Evolutionary conservation across 2,888 invertebrate genomes (phyloP).

Genomic region (Tanypteryx hageni): DNA sequence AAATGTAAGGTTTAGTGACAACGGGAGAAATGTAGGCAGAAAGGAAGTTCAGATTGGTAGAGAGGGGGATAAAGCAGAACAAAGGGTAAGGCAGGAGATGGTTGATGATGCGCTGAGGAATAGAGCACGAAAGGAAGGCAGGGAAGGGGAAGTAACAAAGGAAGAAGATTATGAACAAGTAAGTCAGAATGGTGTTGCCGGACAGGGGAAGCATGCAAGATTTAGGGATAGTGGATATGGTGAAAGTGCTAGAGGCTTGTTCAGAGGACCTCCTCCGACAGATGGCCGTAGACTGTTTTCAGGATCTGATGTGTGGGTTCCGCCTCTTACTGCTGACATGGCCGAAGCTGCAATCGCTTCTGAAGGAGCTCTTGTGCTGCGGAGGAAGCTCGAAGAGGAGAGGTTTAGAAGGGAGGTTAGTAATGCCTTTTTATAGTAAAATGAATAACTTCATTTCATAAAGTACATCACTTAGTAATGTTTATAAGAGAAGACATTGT

Average conservation of each 20-base stretch:
- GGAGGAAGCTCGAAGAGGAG: conserved; percentile 83
- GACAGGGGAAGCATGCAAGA: background rate
- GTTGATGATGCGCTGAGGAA: background rate
- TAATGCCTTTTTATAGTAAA: background rate
- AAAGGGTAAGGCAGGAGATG: background rate
- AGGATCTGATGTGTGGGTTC: conserved; percentile 33
- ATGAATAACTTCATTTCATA: too few relatives aligned
- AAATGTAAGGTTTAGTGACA: too few relatives aligned
- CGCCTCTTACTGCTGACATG: background rate
- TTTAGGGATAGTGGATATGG: conserved; percentile 15
- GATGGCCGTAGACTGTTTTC: background rate
- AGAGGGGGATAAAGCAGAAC: background rate
- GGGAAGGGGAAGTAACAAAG: background rate
- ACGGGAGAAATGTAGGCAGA: too few relatives aligned
- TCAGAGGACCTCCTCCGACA: background rate
- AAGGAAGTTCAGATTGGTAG: too few relatives aligned
- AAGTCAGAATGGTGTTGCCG: background rate
- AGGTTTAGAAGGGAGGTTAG: conserved; percentile 85
- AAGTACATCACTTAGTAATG: too few relatives aligned
- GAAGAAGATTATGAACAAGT: background rate
- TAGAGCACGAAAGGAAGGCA: background rate
- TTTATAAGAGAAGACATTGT: too few relatives aligned
- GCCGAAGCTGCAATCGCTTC: background rate
- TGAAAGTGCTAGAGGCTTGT: background rate
- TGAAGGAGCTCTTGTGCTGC: background rate